A percentile compares a stretch with the other conserved stretches of the same genome.
Evolutionary conservation across 2,888 invertebrate genomes (phyloP).

Genomic region (Eilema griseolum): DNA sequence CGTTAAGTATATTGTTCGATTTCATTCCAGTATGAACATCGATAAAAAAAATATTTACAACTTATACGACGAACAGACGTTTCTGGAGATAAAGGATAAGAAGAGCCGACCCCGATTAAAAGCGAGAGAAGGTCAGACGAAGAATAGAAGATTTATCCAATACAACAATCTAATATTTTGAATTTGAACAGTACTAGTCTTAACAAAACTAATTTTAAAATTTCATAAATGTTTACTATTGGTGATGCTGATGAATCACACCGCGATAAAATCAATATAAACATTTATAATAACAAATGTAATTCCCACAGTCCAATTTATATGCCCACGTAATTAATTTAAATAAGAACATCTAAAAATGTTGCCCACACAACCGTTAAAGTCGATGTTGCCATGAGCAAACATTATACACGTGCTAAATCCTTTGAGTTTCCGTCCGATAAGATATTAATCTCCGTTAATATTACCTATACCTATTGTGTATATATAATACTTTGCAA

Average conservation of each 20-base stretch:
- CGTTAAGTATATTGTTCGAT: neutral
- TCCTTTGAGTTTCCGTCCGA: slow-evolving; percentile 6
- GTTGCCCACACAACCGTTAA: slow-evolving; percentile 20
- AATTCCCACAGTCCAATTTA: slow-evolving; percentile 25
- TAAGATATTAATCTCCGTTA: slow-evolving; percentile 3
- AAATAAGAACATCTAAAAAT: slow-evolving; percentile 30
- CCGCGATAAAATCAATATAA: neutral
- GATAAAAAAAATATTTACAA: neutral
- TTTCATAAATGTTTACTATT: neutral
- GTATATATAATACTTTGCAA: neutral
- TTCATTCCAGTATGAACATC: neutral
- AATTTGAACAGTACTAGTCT: too few species aligned
- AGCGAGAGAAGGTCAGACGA: too few species aligned
- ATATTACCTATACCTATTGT: neutral
- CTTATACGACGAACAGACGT: too few species aligned
- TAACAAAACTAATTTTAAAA: too few species aligned
- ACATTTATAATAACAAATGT: slow-evolving; percentile 2
- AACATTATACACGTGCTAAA: neutral
- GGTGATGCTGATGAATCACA: neutral
- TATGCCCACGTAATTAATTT: slow-evolving; percentile 32
- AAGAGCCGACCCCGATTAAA: too few species aligned
- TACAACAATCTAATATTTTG: neutral
- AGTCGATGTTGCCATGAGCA: slow-evolving; percentile 23
- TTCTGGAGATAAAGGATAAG: too few species aligned
- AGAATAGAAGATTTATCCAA: too few species aligned